Conservation (phyloP, 2,888 invertebrate species). For the Agriopis aurantiaria region DNA sequence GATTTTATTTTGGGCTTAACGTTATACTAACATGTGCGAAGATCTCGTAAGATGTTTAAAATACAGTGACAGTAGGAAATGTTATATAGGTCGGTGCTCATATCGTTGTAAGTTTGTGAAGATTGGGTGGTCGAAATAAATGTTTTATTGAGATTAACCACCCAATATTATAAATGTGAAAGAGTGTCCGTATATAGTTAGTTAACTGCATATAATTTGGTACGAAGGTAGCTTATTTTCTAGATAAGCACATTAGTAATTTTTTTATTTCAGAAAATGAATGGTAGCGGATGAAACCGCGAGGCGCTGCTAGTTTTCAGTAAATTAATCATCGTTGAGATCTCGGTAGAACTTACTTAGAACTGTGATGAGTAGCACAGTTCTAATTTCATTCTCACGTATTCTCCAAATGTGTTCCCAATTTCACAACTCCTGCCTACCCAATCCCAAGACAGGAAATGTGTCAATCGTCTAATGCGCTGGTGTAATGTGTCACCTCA, state of each 20-base stretch:
- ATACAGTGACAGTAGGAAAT: slow-evolving; percentile 13
- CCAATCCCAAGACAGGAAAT: slow-evolving; percentile 41
- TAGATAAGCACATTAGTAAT: too few species aligned
- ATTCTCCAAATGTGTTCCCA: slow-evolving; percentile 24
- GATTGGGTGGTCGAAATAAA: not conserved
- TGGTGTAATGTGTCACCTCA: slow-evolving; percentile 46
- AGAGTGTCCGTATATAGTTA: too few species aligned
- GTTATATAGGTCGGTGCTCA: not conserved
- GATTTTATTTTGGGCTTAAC: slow-evolving; percentile 37
- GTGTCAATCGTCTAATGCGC: slow-evolving; percentile 44
- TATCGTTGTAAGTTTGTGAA: not conserved
- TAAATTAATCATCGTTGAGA: not conserved
- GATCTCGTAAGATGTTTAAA: slow-evolving; percentile 6
- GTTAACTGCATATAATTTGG: too few species aligned
- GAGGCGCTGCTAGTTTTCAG: not conserved
- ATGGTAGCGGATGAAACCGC: too few species aligned
- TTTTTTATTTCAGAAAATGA: too few species aligned
- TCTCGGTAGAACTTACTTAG: too few species aligned
- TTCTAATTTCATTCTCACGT: slow-evolving; percentile 7
- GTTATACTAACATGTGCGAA: slow-evolving; percentile 23
- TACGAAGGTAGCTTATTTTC: too few species aligned
- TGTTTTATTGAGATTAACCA: too few species aligned
- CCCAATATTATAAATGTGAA: too few species aligned
- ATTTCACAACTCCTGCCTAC: slow-evolving; percentile 33
- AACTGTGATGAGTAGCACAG: not conserved